Evolutionary conservation across 2,113 vertebrate genomes (phyloP).

Genomic region (Larimichthys polyactis): DNA sequence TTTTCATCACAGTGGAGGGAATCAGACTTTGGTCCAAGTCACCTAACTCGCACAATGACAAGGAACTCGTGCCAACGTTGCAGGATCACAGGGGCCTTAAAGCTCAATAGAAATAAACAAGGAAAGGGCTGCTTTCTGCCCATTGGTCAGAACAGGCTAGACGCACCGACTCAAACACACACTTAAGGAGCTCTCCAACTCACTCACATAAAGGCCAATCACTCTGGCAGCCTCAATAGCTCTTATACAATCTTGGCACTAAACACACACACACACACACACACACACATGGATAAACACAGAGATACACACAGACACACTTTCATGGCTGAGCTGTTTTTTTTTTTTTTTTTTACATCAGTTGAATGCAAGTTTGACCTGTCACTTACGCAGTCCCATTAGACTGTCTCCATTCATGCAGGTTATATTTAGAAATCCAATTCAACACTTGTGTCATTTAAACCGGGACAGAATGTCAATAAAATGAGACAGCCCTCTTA

Average conservation of each 20-base stretch:
- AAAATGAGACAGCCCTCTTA: conserved; percentile 37
- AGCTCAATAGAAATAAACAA: conserved; percentile 10
- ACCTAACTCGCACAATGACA: neutral
- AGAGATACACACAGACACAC: conserved; percentile 1
- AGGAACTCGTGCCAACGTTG: neutral
- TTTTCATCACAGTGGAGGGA: neutral
- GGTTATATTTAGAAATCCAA: conserved; percentile 68
- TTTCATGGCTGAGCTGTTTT: conserved; percentile 12
- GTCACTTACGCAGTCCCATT: conserved; percentile 27
- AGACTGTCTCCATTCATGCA: conserved; percentile 43
- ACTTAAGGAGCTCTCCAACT: conserved; percentile 42
- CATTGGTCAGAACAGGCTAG: conserved; percentile 18
- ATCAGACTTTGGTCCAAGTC: too few species aligned
- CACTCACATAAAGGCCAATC: conserved; percentile 59
- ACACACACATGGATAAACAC: neutral
- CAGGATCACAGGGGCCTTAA: neutral
- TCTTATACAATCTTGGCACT: conserved; percentile 51
- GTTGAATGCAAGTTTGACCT: conserved; percentile 38
- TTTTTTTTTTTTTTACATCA: too few species aligned
- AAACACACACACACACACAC: neutral
- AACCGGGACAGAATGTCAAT: conserved; percentile 69
- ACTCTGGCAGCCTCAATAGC: conserved; percentile 42
- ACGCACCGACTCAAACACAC: conserved; percentile 43
- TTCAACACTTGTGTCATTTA: conserved; percentile 65
- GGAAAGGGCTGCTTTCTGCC: neutral